Percentiles rank a stretch among this genome's conserved stretches.
phyloP scores from a whole-genome alignment of 2,113 vertebrate species.

The Eclectus roratus region DNA sequence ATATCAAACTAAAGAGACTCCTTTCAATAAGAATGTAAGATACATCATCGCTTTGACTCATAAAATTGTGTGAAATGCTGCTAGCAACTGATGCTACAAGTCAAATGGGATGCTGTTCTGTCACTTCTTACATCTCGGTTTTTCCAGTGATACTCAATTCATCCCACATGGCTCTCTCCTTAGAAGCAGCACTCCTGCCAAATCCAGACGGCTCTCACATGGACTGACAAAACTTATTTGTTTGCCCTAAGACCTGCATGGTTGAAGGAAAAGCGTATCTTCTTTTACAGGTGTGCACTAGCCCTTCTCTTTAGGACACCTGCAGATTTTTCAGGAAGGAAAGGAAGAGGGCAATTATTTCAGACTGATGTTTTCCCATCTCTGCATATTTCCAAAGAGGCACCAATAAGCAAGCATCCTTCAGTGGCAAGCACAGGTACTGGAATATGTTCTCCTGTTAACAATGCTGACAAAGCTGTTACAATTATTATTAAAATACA shows the following conservation, averaged over 20 bases:
- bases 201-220: background rate
- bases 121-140: background rate
- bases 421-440: background rate
- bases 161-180: background rate
- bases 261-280: background rate
- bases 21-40: background rate
- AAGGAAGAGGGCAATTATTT: background rate
- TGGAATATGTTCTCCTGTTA: background rate
- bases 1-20: background rate
- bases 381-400: background rate
- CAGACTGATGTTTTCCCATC: background rate
- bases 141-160: background rate
- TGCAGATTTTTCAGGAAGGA: background rate
- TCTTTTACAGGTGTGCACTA: background rate
- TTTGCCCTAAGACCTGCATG: background rate
- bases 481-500: background rate
- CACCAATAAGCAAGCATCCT: background rate
- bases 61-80: background rate
- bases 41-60: background rate
- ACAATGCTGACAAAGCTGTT: background rate
- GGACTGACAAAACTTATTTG: background rate
- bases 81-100: background rate
- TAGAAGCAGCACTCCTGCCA: background rate
- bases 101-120: background rate
- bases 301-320: background rate